These are phyloP conservation scores for Muschampia plurimacula DNA, from an alignment of 2,888 invertebrate species.

Conservation along the genomic window DNA sequence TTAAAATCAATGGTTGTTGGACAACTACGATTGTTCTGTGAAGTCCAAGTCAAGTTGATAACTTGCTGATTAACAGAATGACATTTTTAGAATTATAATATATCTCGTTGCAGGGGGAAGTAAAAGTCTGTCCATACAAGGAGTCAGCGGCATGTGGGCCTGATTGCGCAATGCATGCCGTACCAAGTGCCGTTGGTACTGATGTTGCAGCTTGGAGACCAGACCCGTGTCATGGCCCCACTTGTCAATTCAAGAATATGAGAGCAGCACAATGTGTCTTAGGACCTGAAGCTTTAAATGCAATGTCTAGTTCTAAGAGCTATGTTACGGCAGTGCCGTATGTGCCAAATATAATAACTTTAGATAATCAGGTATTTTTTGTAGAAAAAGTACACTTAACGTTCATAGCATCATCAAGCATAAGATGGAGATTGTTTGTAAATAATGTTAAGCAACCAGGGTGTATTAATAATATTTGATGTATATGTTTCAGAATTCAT, in stretches of 20 bases:
- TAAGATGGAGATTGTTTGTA: neutral
- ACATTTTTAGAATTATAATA: neutral
- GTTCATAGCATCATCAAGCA: neutral
- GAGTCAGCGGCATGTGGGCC: slow-evolving; percentile 56
- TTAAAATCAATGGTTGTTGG: no score
- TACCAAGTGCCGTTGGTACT: slow-evolving; percentile 48
- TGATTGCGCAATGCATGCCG: slow-evolving; percentile 57
- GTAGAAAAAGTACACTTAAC: neutral
- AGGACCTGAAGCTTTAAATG: slow-evolving; percentile 57
- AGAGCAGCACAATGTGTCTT: slow-evolving; percentile 71
- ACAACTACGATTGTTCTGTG: neutral
- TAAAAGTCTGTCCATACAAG: slow-evolving; percentile 55
- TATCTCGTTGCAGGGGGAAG: slow-evolving; percentile 49
- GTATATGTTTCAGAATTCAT: slow-evolving; percentile 49
- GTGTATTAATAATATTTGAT: neutral
- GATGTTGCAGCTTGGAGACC: slow-evolving; percentile 54
- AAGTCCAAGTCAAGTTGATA: neutral
- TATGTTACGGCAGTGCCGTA: slow-evolving; percentile 40
- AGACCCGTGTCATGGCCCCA: slow-evolving; percentile 57
- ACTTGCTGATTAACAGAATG: neutral
- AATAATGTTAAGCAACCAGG: neutral
- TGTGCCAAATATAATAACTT: slow-evolving; percentile 41
- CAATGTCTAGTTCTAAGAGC: slow-evolving; percentile 35
- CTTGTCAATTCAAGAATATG: slow-evolving; percentile 66
- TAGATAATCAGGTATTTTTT: slow-evolving; percentile 48